Conservation (phyloP, 2,888 invertebrate species). For the Pristionchus japonicus region DNA sequence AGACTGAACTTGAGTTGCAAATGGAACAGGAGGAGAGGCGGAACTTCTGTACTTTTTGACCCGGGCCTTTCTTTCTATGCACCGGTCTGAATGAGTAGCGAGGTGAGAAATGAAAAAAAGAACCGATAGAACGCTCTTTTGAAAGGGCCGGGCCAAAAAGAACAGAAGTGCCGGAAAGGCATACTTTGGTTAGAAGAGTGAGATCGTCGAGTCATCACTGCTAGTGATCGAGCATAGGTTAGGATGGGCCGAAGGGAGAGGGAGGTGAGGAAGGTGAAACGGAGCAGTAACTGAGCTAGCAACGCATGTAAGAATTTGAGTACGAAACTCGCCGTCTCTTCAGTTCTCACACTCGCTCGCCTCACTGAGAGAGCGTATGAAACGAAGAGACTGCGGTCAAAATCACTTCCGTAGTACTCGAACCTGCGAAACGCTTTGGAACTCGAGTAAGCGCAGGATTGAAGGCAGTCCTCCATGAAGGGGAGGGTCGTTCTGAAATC, state of each 20-base stretch:
- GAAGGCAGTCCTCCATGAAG: neutral
- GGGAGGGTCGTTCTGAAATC: neutral
- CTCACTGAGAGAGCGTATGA: neutral
- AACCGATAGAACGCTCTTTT: too few relatives aligned
- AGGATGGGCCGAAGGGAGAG: neutral
- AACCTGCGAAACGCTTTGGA: constrained; percentile 5
- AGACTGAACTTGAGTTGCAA: neutral
- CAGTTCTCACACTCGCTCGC: neutral
- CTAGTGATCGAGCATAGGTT: neutral
- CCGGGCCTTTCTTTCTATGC: too few relatives aligned
- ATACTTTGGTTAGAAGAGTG: neutral
- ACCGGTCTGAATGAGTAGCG: too few relatives aligned
- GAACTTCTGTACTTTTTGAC: too few relatives aligned
- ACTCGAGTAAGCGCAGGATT: neutral
- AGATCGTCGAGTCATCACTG: neutral
- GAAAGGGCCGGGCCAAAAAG: too few relatives aligned
- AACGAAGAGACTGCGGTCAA: neutral
- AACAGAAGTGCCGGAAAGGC: too few relatives aligned
- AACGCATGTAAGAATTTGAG: neutral
- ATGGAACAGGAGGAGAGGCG: neutral
- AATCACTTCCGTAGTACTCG: neutral
- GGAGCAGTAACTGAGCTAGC: neutral
- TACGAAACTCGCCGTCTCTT: too few relatives aligned
- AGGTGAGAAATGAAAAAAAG: too few relatives aligned
- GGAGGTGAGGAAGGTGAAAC: constrained; percentile 18